Evolutionary conservation across 2,797 vertebrate species (phyloP), one percentile per base, ranked within the genome.

Genomic region (Muscicapa comitata): DNA sequence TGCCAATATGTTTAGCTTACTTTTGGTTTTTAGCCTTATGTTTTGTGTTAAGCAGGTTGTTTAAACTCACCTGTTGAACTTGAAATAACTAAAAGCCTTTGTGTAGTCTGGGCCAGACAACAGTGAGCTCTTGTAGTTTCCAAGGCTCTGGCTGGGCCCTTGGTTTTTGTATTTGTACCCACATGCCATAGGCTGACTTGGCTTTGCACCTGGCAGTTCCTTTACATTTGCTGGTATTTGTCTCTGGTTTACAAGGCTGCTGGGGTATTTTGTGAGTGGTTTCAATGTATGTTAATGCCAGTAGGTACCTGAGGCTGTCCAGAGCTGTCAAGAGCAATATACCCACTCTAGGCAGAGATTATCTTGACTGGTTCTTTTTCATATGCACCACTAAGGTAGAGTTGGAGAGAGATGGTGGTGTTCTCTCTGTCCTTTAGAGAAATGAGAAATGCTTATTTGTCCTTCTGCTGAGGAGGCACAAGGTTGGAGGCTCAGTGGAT

Each of bases 1-100:
- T 91, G 88, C 91, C 97, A 96, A 88, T 96, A 96, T 96, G 97
- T 90, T 97, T 97, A 91, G 82, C 91, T 96, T 95, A 59, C 89
- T 93, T 97, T 90, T 95, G 97, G 68, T 63, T 95, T 97, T 95
- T 96, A 95, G 79, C 85, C 74, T 78, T 91, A 86, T 94, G 91
- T 86, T 94, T 95, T 90, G 51, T 78, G 58, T 95, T 95, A 91
- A 95, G 68, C 88, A 96, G 89, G 89, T 96, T 90, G 75, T 77
- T 96, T 67, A 77, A 95, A 59, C 82, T 95, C 90, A 95, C 93
- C 94, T 95, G 90, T 95, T 95, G 91, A 88, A 68, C 91, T 45
- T 65, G 58, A 91, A 94, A 75, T 58, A 88, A 35, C 76, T 66
- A 65, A 93, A 89, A 91, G 35, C 66, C 54, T 91, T 90, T 4